Evolutionary conservation across 2,113 vertebrate genomes (phyloP), one percentile per base, ranked within the genome.

Genomic region (Nesogale talazaci): DNA sequence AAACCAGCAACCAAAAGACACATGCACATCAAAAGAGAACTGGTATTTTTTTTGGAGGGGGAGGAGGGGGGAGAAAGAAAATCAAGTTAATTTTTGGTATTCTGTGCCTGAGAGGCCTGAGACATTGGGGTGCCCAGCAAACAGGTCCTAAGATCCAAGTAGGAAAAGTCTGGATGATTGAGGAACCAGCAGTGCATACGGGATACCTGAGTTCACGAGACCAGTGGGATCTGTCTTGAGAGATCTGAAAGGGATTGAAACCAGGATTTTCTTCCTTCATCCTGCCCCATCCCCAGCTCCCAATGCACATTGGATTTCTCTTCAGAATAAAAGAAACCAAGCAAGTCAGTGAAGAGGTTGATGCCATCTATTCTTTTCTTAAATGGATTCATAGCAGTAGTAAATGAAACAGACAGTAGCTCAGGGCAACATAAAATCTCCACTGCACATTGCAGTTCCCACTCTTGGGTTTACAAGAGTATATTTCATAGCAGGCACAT

Each of bases 371-470:
- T 31, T 61, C 38, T 72, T 74, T 82, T 86, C 59, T 57, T 52
- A 36, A 40, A 61, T 2, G 17, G 25, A 36, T 19, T 29, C 34
- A 11, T 23, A 40, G 27, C 61, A 59, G 17, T 52, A 82, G 52
- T 52, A 61, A 11, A n/a, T 27, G 70, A 83, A 6, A 75, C 77
- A 61, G 86, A 75, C 63, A 76, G 52, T 12, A 31, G 15, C 23
- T 80, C 0, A 10, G 17, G 36, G 38, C 59, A 69, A 65, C 29
- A 34, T 16, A 59, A 92, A 79, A 59, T 29, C n/a, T 31, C 42
- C 7, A 38, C 1, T 2, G 3, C 38, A 16, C 14, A 12, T 0
- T 15, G 36, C 0, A 4, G 67, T 23, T 14, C 52, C 38, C 52
- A 65, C 22, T 29, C 69, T 14, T 34, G 75, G 8, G 87, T 27